Percentiles rank a stretch among this genome's conserved stretches.
phyloP scores from a whole-genome alignment of 2,797 vertebrate genomes.

The Heteromormyrus szaboi region DNA sequence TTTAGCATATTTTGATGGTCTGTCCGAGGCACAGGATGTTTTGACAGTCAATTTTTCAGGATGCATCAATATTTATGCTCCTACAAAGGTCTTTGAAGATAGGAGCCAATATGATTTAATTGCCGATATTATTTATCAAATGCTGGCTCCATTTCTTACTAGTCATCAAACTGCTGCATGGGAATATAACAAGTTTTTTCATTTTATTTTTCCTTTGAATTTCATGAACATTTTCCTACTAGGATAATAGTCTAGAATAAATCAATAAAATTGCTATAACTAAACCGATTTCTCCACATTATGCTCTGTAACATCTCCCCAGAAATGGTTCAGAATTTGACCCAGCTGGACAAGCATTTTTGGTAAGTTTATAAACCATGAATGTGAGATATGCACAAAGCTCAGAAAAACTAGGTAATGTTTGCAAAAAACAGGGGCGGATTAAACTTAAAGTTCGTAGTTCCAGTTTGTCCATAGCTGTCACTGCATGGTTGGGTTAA shows the following conservation, averaged over 20 bases:
- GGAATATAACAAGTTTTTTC: neutral
- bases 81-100: neutral
- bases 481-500: neutral
- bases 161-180: neutral
- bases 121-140: constrained; percentile 1
- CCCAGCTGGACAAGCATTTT: neutral
- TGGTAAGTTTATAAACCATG: too few species aligned
- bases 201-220: neutral
- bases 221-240: neutral
- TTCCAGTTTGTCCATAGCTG: neutral
- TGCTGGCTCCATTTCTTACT: neutral
- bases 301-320: neutral
- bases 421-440: neutral
- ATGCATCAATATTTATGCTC: neutral
- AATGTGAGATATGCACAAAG: neutral
- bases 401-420: neutral
- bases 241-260: neutral
- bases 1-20: neutral
- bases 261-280: neutral
- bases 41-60: neutral
- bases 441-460: neutral
- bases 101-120: neutral
- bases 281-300: neutral
- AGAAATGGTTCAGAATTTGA: neutral
- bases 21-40: neutral